phyloP scores from a whole-genome alignment of 92 coral and sea anemone genomes.

The Parazoanthus atlanticus region DNA sequence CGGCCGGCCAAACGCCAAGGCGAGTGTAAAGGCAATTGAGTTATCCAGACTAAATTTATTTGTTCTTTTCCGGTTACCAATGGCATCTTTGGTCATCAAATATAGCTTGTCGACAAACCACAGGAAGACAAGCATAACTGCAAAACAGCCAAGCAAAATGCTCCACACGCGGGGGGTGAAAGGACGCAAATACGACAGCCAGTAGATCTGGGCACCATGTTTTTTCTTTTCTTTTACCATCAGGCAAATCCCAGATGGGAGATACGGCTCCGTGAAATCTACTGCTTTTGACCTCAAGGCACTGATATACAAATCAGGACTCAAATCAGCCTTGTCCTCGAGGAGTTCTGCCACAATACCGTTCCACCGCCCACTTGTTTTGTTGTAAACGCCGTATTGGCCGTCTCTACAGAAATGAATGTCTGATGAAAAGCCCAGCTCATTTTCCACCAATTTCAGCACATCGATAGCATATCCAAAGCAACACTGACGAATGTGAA shows the following conservation, averaged over 20 bases:
- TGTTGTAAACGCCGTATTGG: constrained; percentile 74
- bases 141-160: constrained; percentile 73
- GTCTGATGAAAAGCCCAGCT: constrained; percentile 49
- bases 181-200: constrained; percentile 85
- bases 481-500: constrained; percentile 61
- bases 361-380: constrained; percentile 73
- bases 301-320: constrained; percentile 77
- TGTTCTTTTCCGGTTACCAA: constrained; percentile 18
- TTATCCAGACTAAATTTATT: constrained; percentile 72
- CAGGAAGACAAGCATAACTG: constrained; percentile 72
- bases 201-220: constrained; percentile 63
- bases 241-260: constrained; percentile 83
- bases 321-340: constrained; percentile 64
- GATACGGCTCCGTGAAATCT: constrained; percentile 83
- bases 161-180: constrained; percentile 82
- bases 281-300: constrained; percentile 72
- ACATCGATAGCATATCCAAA: constrained; percentile 89
- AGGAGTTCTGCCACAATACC: constrained; percentile 84
- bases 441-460: constrained; percentile 33
- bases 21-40: constrained; percentile 80
- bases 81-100: constrained; percentile 23
- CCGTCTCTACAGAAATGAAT: constrained; percentile 72
- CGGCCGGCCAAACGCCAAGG: constrained; percentile 87
- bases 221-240: constrained; percentile 74
- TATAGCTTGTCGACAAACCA: constrained; percentile 71